phyloP scores from a whole-genome alignment of 2,888 invertebrate genomes.

The Cerastis rubricosa region DNA sequence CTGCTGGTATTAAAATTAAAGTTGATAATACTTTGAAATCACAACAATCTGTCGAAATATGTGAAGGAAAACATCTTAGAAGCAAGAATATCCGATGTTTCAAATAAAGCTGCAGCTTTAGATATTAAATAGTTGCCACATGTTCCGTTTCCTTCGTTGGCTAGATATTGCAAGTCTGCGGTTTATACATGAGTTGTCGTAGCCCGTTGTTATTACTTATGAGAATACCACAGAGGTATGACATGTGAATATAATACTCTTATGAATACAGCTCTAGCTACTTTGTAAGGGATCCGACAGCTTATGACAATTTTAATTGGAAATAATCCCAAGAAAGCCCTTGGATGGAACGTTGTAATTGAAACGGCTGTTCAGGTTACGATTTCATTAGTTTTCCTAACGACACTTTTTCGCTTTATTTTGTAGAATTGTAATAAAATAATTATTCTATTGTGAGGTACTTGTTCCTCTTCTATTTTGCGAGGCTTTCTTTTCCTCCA shows the following conservation, averaged over 20 bases:
- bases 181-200: conserved; percentile 54
- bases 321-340: conserved; percentile 53
- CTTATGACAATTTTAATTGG: conserved; percentile 53
- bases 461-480: neutral
- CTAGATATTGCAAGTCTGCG: conserved; percentile 69
- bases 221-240: conserved; percentile 46
- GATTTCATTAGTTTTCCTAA: neutral
- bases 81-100: conserved; percentile 14
- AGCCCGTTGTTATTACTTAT: conserved; percentile 61
- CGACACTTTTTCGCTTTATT: neutral
- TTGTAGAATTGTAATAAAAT: neutral
- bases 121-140: conserved; percentile 67
- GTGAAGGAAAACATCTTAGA: conserved; percentile 15
- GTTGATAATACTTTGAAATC: neutral
- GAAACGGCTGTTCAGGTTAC: conserved; percentile 27
- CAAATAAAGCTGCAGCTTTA: conserved; percentile 27
- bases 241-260: conserved; percentile 48
- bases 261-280: conserved; percentile 29
- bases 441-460: too few relatives aligned
- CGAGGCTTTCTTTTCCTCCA: neutral
- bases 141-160: conserved; percentile 69
- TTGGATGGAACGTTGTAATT: conserved; percentile 38
- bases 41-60: conserved; percentile 4
- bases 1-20: neutral
- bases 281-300: conserved; percentile 30